Percentiles rank a stretch among this genome's conserved stretches.
These are phyloP conservation scores for Stramonita haemastoma DNA, from an alignment of 2,888 invertebrate genomes.

Conservation along the genomic window DNA sequence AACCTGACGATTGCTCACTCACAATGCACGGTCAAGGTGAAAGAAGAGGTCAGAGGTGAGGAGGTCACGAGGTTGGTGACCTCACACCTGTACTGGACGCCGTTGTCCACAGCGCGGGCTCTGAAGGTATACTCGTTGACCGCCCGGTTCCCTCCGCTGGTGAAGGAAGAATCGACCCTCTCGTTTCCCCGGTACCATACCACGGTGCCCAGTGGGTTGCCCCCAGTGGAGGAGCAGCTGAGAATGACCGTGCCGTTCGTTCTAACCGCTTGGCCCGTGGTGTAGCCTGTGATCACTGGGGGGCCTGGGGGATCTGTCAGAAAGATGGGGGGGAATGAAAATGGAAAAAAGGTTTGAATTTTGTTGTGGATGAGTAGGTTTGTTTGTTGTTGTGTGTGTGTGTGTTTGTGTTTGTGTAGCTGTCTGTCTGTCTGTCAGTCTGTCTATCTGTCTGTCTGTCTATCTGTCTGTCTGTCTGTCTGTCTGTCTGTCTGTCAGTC, in stretches of 20 bases:
- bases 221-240: slow-evolving; percentile 93
- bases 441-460: no score
- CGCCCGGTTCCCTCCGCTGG: slow-evolving; percentile 79
- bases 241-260: slow-evolving; percentile 93
- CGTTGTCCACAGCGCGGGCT: slow-evolving; percentile 94
- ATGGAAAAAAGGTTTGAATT: no score
- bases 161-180: slow-evolving; percentile 90
- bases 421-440: no score
- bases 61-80: slow-evolving; percentile 95
- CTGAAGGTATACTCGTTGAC: slow-evolving; percentile 89
- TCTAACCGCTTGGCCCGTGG: slow-evolving; percentile 90
- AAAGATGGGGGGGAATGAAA: neutral
- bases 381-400: no score
- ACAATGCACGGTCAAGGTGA: slow-evolving; percentile 25
- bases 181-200: slow-evolving; percentile 92
- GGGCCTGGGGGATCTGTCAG: slow-evolving; percentile 91
- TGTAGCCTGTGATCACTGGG: slow-evolving; percentile 95
- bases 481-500: no score
- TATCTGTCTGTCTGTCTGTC: no score
- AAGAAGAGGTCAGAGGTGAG: slow-evolving; percentile 80
- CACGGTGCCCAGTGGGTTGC: slow-evolving; percentile 92
- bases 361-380: no score
- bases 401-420: no score
- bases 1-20: neutral
- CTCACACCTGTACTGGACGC: slow-evolving; percentile 94